Evolutionary conservation across 2,888 invertebrate genomes (phyloP).

Genomic region (Hydroisotoma schaefferi): DNA sequence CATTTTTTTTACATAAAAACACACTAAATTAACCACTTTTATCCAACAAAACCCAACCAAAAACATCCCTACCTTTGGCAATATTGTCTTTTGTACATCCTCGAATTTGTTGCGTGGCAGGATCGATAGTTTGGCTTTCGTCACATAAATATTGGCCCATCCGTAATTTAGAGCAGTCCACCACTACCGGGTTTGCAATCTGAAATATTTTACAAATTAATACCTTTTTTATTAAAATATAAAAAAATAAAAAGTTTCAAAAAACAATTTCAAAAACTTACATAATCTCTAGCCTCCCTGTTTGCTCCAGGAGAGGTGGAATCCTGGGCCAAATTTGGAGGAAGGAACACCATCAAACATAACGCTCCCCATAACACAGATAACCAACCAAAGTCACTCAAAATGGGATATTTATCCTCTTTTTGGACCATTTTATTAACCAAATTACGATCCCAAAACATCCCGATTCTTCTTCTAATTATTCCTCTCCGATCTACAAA

Average conservation of each 20-base stretch:
- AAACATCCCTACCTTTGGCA: conserved; percentile 64
- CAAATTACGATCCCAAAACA: no score
- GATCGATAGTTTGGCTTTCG: conserved; percentile 62
- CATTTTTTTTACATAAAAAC: no score
- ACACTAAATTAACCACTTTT: not conserved
- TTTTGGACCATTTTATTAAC: no score
- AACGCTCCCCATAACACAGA: conserved; percentile 1
- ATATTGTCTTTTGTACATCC: conserved; percentile 76
- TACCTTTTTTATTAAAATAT: not conserved
- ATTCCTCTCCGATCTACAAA: no score
- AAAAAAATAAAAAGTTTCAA: not conserved
- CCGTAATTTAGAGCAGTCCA: conserved; percentile 70
- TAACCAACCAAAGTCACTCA: no score
- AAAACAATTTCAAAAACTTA: not conserved
- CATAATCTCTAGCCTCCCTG: conserved; percentile 4
- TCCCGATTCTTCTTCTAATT: no score
- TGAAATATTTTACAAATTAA: not conserved
- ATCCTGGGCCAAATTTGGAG: conserved; percentile 8
- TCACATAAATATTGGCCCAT: conserved; percentile 50
- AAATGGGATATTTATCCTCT: no score
- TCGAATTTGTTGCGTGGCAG: conserved; percentile 78
- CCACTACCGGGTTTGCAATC: conserved; percentile 64
- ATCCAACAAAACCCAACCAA: not conserved
- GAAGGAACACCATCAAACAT: not conserved
- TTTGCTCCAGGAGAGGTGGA: not conserved